Conservation (phyloP, 2,113 vertebrate species). For the Saguinus midas region DNA sequence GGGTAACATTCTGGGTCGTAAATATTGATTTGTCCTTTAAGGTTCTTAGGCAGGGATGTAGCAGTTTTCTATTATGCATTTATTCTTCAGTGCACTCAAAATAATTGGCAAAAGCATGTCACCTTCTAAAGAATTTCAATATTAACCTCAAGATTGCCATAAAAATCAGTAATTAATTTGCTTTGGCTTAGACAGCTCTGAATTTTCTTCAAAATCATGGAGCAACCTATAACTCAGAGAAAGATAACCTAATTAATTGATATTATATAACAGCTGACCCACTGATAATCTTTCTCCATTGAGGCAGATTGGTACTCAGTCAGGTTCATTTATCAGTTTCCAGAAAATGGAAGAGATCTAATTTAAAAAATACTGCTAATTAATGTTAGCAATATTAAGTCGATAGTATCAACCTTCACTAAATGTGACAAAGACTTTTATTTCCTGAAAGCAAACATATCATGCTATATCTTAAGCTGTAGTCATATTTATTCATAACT, state of each 20-base stretch:
- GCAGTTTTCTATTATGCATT: background rate
- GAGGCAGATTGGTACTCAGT: background rate
- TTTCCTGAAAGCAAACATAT: background rate
- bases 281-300: background rate
- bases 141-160: background rate
- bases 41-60: background rate
- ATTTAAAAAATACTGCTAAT: background rate
- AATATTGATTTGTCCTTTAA: background rate
- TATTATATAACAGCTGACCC: background rate
- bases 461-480: background rate
- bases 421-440: background rate
- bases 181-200: background rate
- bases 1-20: background rate
- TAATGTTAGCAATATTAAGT: background rate
- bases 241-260: background rate
- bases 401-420: background rate
- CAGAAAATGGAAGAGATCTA: background rate
- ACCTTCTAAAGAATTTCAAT: background rate
- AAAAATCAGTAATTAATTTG: constrained; percentile 7
- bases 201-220: background rate
- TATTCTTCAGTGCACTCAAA: background rate
- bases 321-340: background rate
- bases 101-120: background rate
- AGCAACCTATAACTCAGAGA: background rate
- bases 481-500: background rate